Conservation (phyloP, 2,797 vertebrate species). For the Holocentrus rufus region DNA sequence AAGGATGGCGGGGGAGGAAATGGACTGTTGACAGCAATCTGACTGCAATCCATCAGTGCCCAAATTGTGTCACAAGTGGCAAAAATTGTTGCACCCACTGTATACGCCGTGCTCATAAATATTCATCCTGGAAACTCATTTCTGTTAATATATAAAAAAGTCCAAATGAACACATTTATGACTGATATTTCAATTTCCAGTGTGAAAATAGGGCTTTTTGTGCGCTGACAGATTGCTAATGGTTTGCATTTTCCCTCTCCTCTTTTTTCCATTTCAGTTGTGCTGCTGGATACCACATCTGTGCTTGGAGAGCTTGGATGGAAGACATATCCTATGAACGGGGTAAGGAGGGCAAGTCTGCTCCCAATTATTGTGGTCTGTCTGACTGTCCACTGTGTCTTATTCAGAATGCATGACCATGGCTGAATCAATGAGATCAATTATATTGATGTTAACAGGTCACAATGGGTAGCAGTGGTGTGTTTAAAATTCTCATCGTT, state of each 20-base stretch:
- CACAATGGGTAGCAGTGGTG: constrained; percentile 9
- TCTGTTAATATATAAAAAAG: constrained; percentile 52
- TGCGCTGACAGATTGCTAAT: constrained; percentile 66
- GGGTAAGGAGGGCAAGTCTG: constrained; percentile 85
- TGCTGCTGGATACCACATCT: constrained; percentile 93
- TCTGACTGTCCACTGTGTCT: constrained; percentile 22
- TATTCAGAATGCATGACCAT: constrained; percentile 28
- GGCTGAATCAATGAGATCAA: constrained; percentile 40
- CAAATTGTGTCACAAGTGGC: constrained; percentile 61
- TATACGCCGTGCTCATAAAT: constrained; percentile 57
- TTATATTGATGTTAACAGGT: constrained; percentile 49
- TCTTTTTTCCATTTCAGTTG: constrained; percentile 84
- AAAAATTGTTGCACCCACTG: constrained; percentile 47
- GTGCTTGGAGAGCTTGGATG: constrained; percentile 94
- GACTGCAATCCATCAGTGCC: constrained; percentile 74
- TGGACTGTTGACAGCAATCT: constrained; percentile 75
- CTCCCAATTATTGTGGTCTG: constrained; percentile 13
- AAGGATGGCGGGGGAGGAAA: constrained; percentile 46
- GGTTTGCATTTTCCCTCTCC: constrained; percentile 30
- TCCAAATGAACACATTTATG: constrained; percentile 65
- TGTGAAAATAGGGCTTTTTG: constrained; percentile 58
- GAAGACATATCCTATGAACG: constrained; percentile 96
- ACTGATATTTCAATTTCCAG: constrained; percentile 68
- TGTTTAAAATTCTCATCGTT: constrained; percentile 47
- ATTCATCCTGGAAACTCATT: constrained; percentile 65